A percentile compares a stretch with the other conserved stretches of the same genome.
phyloP scores from a whole-genome alignment of 2,888 invertebrate genomes.

The Lasioglossum marginatum region DNA sequence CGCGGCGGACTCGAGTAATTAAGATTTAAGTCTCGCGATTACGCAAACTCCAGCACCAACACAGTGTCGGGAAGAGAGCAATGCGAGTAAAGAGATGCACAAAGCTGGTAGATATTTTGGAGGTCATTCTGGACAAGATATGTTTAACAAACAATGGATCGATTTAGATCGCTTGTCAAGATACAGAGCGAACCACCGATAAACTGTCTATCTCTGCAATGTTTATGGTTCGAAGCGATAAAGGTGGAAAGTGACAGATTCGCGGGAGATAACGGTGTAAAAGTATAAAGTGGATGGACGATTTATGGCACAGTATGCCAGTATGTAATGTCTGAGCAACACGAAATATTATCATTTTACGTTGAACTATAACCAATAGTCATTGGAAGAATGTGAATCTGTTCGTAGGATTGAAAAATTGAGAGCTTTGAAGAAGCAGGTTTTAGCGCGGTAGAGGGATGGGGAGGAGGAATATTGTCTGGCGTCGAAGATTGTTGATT shows the following conservation, averaged over 20 bases:
- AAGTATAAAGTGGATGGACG: background rate
- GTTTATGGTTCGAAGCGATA: background rate
- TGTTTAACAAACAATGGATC: background rate
- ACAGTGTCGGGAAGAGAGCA: background rate
- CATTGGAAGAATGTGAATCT: background rate
- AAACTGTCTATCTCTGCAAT: background rate
- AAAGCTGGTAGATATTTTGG: background rate
- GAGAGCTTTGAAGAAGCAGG: too few relatives aligned
- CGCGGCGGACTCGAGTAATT: background rate
- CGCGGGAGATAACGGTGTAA: background rate
- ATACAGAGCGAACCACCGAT: background rate
- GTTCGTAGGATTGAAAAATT: background rate
- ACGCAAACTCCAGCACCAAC: background rate
- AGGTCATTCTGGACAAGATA: background rate
- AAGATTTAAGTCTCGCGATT: background rate
- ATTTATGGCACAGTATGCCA: background rate
- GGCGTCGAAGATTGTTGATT: background rate
- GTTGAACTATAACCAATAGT: background rate
- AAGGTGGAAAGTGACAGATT: background rate
- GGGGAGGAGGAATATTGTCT: background rate
- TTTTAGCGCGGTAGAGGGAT: background rate
- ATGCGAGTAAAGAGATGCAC: background rate
- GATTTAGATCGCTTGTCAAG: background rate
- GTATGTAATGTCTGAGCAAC: rapidly evolving
- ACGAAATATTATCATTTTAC: background rate